phyloP scores from a whole-genome alignment of 2,888 invertebrate genomes.

The Emmelina monodactyla region DNA sequence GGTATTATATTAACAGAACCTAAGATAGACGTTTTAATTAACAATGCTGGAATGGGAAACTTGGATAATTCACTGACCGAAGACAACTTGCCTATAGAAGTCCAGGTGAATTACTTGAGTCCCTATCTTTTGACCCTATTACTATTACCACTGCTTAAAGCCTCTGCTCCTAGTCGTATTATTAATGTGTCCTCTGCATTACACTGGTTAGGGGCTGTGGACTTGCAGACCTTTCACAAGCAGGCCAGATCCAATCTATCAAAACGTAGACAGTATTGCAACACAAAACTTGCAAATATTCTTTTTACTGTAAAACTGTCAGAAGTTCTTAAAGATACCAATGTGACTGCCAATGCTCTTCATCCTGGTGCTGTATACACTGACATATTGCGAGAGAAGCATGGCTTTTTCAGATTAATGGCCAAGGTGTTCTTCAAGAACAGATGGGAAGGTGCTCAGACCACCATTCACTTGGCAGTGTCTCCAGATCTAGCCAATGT shows the following conservation, averaged over 20 bases:
- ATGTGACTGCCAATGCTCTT: conserved; percentile 78
- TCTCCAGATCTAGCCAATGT: conserved; percentile 72
- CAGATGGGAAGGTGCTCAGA: conserved; percentile 77
- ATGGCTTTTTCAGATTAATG: conserved; percentile 64
- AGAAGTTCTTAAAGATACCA: conserved; percentile 65
- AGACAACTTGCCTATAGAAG: conserved; percentile 83
- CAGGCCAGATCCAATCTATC: conserved; percentile 50
- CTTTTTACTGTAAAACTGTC: conserved; percentile 74
- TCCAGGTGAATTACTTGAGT: conserved; percentile 90
- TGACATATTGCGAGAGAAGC: conserved; percentile 76
- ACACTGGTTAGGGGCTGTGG: conserved; percentile 71
- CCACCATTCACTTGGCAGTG: conserved; percentile 73
- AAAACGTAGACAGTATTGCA: conserved; percentile 65
- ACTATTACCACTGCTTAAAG: conserved; percentile 76
- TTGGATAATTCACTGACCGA: conserved; percentile 70
- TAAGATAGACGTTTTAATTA: conserved; percentile 78
- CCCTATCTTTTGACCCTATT: conserved; percentile 88
- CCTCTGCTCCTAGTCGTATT: conserved; percentile 74
- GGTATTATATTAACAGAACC: conserved; percentile 73
- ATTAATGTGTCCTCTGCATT: conserved; percentile 79
- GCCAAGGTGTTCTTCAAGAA: conserved; percentile 71
- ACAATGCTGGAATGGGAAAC: conserved; percentile 83
- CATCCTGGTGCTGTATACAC: conserved; percentile 84
- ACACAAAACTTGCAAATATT: conserved; percentile 79
- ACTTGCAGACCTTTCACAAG: conserved; percentile 73